Base-by-base conservation (phyloP, 2,797 vertebrate genomes). In the Vespertilio murinus region DNA sequence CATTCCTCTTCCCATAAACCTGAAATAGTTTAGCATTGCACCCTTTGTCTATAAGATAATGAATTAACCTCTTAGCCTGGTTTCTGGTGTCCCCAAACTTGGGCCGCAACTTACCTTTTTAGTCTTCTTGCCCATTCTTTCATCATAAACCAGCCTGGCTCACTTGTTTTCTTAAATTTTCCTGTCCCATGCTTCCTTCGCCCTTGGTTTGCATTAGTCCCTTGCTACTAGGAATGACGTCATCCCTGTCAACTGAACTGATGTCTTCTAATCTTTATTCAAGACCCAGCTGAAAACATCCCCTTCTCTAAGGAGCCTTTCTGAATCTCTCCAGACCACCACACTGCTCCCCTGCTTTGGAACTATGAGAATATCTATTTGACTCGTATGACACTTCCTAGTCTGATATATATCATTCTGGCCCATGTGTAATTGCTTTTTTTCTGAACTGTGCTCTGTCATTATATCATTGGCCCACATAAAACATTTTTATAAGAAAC, bases 121-220 rank as follows among this genome's bases (percentile, higher is more conserved):
- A 42, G 23, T 52, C 14, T 74, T 73, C 40, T 84, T 69, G 42
- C 9, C 40, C 45, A 59, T 33, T 81, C 49, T 92, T 92, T 84
- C 38, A 20, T 73, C 42, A 64, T 69, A n/a, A 80, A 38, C 16
- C 45, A 59, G 17, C 1, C n/a, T 78, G 30, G 8, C 28, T 25
- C 88, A 25, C n/a, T 93, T 18, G 3, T 73, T 95, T 94, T 18
- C 54, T 70, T 91, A 81, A 45, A 83, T 40, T 87, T 64, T 88
- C 64, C 40, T 90, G 30, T 82, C 40, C 52, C 47, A 49, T 45
- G 90, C n/a, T 90, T 91, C 23, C 8, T 88, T 30, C 13, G 40
- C 42, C 7, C 8, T 94, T 17, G 18, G 38, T 20, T 94, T 47
- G 5, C 8, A 40, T n/a, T 56, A 65, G 2, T 49, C 12, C 33